Evolutionary conservation across 2,113 vertebrate genomes (phyloP).

Genomic region (Tretioscincus oriximinensis): DNA sequence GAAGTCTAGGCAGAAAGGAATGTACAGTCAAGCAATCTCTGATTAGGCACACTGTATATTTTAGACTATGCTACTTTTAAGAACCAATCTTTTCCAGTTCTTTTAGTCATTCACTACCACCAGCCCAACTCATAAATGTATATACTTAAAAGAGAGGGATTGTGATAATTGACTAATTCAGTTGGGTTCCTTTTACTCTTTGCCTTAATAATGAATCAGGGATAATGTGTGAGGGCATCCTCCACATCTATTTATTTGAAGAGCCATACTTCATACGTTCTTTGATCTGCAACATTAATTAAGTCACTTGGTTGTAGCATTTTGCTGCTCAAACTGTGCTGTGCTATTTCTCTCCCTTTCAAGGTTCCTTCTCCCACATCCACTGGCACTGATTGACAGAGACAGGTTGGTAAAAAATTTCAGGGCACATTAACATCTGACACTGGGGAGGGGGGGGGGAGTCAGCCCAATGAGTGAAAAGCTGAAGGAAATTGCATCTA

Average conservation of each 20-base stretch:
- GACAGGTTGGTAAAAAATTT: slow-evolving; percentile 59
- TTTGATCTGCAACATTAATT: slow-evolving; percentile 19
- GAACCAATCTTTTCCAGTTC: not conserved
- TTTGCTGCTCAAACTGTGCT: slow-evolving; percentile 22
- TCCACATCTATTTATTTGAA: slow-evolving; percentile 35
- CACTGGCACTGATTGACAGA: slow-evolving; percentile 42
- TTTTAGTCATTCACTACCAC: slow-evolving; percentile 9
- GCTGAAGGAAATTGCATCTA: slow-evolving; percentile 24
- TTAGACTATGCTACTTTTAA: not conserved
- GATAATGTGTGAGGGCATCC: slow-evolving; percentile 18
- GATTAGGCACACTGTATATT: not conserved
- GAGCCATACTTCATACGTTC: slow-evolving; percentile 22
- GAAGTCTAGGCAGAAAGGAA: not conserved
- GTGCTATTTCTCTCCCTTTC: slow-evolving; percentile 19
- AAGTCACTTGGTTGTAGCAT: slow-evolving; percentile 18
- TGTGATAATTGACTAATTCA: slow-evolving; percentile 34
- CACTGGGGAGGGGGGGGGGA: slow-evolving; percentile 19
- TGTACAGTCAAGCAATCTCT: not conserved
- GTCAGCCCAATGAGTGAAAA: not conserved
- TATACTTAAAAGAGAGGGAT: not conserved
- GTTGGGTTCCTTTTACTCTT: not conserved
- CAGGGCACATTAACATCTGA: slow-evolving; percentile 58
- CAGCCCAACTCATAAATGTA: not conserved
- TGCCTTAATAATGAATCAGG: not conserved
- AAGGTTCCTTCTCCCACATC: slow-evolving; percentile 13